Evolutionary conservation across 2,797 vertebrate genomes (phyloP), one percentile per base, ranked within the genome.

Genomic region (Chromis chromis): DNA sequence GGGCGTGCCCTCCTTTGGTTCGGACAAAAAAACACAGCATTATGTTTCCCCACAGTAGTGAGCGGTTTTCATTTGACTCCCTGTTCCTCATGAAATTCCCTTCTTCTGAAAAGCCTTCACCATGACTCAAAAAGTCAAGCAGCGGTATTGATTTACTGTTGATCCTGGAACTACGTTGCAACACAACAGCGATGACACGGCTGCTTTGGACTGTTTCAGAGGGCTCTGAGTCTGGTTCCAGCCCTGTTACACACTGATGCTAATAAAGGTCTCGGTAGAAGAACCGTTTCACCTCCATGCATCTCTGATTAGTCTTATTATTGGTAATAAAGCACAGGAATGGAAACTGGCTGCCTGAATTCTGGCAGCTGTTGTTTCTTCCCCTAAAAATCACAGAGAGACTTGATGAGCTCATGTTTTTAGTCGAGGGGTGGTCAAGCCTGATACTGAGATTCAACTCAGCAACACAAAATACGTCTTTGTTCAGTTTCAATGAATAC

Each of bases 241-340:
- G 52, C 46, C 52, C 27, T 55, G 73, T 28, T 66, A 13, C 31
- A 59, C 55, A 49, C 73, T 71, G 69, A 9, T 59, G 21, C 74
- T n/a, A 54, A 84, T 74, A 70, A 80, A 79, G 54, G 55, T 49
- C 73, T 71, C 70, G 16, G 42, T 31, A 74, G 69, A 74, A 57
- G 62, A 82, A 88, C 82, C 69, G 46, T 83, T 84, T 87, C 73
- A 82, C 82, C 86, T 68, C 83, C 85, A 80, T 86, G 74, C 78
- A 39, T 75, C 85, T 86, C 82, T 88, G 89, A 92, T 92, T 91
- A 86, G 88, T 61, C 72, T 72, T 78, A 79, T 90, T 91, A 90
- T 83, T 88, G 77, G 62, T 87, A 88, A 89, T 90, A 89, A 90
- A 88, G 79, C 31, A 65, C 70, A 83, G 84, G 66, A 76, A 84